Conservation (phyloP, 2,113 vertebrate genomes). For the Hyperoodon ampullatus region DNA sequence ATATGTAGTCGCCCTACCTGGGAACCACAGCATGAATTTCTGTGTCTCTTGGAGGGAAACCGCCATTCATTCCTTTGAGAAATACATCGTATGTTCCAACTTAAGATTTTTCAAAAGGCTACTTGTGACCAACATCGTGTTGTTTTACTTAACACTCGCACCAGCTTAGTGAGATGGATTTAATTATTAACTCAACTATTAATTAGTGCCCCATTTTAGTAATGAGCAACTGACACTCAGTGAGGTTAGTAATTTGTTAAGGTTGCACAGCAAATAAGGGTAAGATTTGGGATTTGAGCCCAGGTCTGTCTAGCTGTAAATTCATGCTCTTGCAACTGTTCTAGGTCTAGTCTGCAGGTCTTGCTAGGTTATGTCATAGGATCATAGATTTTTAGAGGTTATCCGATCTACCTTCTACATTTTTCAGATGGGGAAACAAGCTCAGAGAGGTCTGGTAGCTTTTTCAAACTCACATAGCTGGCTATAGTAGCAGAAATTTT, state of each 20-base stretch:
- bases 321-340: not conserved
- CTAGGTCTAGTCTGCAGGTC: not conserved
- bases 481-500: not conserved
- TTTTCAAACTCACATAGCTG: not conserved
- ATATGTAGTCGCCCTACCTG: not conserved
- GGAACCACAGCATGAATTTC: constrained; percentile 4
- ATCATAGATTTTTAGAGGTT: not conserved
- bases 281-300: not conserved
- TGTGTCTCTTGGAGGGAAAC: not conserved
- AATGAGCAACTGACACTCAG: not conserved
- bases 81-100: not conserved
- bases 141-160: not conserved
- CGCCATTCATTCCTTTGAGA: constrained; percentile 6
- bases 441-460: not conserved
- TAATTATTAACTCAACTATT: not conserved
- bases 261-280: not conserved
- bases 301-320: not conserved
- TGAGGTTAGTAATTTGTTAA: not conserved
- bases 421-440: not conserved
- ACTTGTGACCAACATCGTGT: not conserved
- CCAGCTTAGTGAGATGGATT: not conserved
- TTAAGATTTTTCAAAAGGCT: not conserved
- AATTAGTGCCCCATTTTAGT: not conserved
- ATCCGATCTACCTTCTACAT: not conserved
- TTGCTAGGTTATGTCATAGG: not conserved